A percentile compares a stretch with the other conserved stretches of the same genome.
Conservation (phyloP, 2,797 vertebrate species). For the Alfaro cultratus region DNA sequence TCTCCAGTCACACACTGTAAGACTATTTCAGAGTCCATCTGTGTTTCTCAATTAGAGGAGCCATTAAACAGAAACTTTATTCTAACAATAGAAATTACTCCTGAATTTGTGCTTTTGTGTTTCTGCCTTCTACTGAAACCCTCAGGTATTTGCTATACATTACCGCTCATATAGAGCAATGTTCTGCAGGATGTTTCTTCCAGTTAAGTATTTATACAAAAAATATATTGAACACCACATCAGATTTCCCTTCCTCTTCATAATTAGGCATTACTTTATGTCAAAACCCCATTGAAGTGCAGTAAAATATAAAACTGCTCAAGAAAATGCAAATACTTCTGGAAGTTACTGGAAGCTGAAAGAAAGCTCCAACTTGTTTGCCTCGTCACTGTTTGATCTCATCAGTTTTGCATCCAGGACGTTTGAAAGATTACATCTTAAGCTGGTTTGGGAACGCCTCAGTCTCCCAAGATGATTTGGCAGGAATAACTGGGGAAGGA, state of each 20-base stretch:
- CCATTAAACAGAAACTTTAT: background rate
- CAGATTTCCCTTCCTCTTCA: background rate
- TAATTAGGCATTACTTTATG: background rate
- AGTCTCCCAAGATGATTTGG: background rate
- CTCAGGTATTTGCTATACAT: background rate
- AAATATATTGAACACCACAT: background rate
- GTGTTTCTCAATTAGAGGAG: background rate
- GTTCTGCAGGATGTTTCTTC: background rate
- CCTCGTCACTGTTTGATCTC: background rate
- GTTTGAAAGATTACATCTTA: background rate
- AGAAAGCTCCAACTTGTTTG: background rate
- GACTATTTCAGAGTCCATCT: background rate
- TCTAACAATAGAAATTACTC: background rate
- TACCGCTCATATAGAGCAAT: background rate
- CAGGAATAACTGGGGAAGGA: background rate
- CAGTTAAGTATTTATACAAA: background rate
- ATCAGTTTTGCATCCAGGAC: background rate
- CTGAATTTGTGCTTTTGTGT: background rate
- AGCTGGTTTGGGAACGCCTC: background rate
- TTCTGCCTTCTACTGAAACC: background rate
- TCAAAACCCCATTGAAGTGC: background rate
- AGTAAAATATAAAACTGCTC: background rate
- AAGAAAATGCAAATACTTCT: background rate
- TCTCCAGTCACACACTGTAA: background rate
- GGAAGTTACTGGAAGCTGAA: background rate